These are phyloP conservation scores for Escarpia spicata DNA, from an alignment of 2,888 invertebrate genomes.

Conservation along the genomic window DNA sequence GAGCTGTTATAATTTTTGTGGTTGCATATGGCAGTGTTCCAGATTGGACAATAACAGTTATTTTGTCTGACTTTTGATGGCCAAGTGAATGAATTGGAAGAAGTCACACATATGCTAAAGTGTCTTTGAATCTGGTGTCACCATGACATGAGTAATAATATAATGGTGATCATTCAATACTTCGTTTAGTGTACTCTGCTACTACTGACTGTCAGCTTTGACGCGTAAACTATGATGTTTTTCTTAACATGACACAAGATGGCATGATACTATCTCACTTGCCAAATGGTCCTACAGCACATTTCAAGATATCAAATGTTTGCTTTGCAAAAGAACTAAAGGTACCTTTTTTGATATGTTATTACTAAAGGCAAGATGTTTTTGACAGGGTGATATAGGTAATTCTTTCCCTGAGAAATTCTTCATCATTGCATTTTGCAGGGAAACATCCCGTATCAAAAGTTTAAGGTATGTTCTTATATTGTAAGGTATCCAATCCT, in stretches of 20 bases:
- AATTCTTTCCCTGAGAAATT: neutral
- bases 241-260: slow-evolving; percentile 69
- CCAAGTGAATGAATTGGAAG: no score
- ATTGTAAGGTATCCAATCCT: no score
- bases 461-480: neutral
- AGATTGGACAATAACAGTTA: no score
- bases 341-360: slow-evolving; percentile 32
- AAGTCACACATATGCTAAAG: no score
- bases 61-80: no score
- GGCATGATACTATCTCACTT: slow-evolving; percentile 92
- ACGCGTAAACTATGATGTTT: neutral
- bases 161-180: neutral
- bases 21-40: no score
- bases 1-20: no score
- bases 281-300: slow-evolving; percentile 96
- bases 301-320: slow-evolving; percentile 92
- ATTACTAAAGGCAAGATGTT: neutral
- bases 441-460: neutral
- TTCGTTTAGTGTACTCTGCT: neutral
- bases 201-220: neutral
- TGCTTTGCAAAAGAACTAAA: slow-evolving; percentile 70
- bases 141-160: neutral
- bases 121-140: neutral
- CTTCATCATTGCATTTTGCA: neutral
- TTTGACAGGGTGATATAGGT: neutral